phyloP scores from a whole-genome alignment of 2,113 vertebrate species.

The Mobula birostris region DNA sequence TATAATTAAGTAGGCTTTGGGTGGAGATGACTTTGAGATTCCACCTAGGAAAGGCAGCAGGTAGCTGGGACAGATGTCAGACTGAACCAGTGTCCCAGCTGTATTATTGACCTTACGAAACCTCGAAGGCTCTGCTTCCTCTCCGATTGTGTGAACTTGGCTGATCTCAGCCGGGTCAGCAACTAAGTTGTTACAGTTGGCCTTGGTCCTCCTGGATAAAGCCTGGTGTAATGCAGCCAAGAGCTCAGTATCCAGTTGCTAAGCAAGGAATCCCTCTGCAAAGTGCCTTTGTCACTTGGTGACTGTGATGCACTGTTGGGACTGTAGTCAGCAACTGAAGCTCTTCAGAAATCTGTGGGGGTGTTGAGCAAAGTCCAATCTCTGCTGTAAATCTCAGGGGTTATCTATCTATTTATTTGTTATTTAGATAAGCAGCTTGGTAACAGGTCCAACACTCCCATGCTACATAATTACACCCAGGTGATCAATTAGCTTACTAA shows the following conservation, averaged over 20 bases:
- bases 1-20: background rate
- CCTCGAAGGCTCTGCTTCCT: background rate
- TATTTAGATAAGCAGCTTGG: no score
- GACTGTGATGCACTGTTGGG: background rate
- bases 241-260: background rate
- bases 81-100: background rate
- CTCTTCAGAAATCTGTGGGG: background rate
- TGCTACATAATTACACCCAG: no score
- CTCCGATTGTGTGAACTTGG: no score
- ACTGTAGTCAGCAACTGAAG: background rate
- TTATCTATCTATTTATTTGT: background rate
- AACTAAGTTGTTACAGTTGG: no score
- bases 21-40: background rate
- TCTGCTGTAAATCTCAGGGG: background rate
- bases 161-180: no score
- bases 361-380: background rate
- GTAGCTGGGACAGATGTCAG: background rate
- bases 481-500: no score
- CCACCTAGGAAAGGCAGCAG: background rate
- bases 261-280: background rate
- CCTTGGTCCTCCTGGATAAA: background rate
- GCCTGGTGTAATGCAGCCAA: background rate
- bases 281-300: background rate
- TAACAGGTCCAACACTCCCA: no score
- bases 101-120: background rate